A percentile compares a stretch with the other conserved stretches of the same genome.
phyloP scores from a whole-genome alignment of 2,888 invertebrate genomes.

The Erebia aethiops region DNA sequence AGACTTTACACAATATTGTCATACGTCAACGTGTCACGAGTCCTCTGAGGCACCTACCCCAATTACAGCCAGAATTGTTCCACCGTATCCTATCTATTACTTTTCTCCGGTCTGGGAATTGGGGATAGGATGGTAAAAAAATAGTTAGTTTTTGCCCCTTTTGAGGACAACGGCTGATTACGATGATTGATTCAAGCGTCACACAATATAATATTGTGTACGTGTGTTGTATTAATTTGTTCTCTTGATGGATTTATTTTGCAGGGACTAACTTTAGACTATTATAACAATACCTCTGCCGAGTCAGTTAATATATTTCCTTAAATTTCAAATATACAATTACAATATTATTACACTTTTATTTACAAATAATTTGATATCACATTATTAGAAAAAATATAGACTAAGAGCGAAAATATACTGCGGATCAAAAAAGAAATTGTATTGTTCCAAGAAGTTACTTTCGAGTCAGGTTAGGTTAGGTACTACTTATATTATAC shows the following conservation, averaged over 20 bases:
- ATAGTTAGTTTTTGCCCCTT: conserved; percentile 52
- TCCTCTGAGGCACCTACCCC: conserved; percentile 69
- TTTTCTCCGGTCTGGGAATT: conserved; percentile 64
- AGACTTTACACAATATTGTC: conserved; percentile 77
- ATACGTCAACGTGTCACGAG: conserved; percentile 69
- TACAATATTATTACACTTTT: too few species aligned
- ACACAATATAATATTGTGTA: conserved; percentile 27
- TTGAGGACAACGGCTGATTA: conserved; percentile 53
- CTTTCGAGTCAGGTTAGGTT: background rate
- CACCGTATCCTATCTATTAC: conserved; percentile 71
- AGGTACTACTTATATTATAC: background rate
- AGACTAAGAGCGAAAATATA: too few species aligned
- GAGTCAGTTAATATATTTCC: background rate
- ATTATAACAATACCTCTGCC: too few species aligned
- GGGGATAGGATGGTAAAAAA: conserved; percentile 60
- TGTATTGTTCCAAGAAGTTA: too few species aligned
- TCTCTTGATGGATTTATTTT: conserved; percentile 6
- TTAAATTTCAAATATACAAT: too few species aligned
- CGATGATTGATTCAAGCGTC: conserved; percentile 58
- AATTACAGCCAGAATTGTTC: conserved; percentile 76
- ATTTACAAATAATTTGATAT: too few species aligned
- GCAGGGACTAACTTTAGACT: background rate
- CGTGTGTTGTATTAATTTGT: conserved; percentile 32
- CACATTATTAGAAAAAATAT: too few species aligned
- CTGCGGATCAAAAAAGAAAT: too few species aligned